Percentiles rank a stretch among this genome's conserved stretches.
These are phyloP conservation scores for Clarias laeviceps DNA, from an alignment of 2,797 vertebrate species.

Conservation along the genomic window DNA sequence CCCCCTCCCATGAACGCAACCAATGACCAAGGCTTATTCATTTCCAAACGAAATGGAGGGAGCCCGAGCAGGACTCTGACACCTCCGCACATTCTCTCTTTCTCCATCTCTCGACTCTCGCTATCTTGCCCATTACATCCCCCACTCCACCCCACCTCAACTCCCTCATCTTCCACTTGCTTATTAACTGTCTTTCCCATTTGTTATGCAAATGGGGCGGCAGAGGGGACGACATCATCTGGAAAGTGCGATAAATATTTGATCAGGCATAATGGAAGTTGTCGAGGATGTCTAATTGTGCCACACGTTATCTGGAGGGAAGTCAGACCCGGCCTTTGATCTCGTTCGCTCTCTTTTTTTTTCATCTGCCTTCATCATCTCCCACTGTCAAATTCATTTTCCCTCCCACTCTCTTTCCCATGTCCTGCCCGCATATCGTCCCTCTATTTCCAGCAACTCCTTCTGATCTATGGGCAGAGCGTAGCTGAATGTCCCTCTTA, in stretches of 20 bases:
- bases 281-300: constrained; percentile 96
- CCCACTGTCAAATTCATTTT: constrained; percentile 49
- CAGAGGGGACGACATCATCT: constrained; percentile 89
- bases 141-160: constrained; percentile 26
- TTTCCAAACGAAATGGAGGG: constrained; percentile 95
- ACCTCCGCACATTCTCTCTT: constrained; percentile 51
- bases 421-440: constrained; percentile 35
- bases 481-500: constrained; percentile 27
- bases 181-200: constrained; percentile 83
- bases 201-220: constrained; percentile 91
- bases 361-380: constrained; percentile 22
- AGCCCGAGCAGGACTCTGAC: constrained; percentile 67
- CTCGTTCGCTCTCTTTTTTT: constrained; percentile 51
- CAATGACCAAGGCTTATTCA: constrained; percentile 82
- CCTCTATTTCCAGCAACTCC: constrained; percentile 34
- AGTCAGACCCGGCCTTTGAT: constrained; percentile 82
- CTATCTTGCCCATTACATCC: constrained; percentile 44
- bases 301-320: constrained; percentile 89
- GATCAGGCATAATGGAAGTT: constrained; percentile 99
- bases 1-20: constrained; percentile 78
- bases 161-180: constrained; percentile 68
- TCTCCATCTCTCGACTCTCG: constrained; percentile 34
- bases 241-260: constrained; percentile 98
- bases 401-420: constrained; percentile 52
- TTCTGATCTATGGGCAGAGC: constrained; percentile 23